Evolutionary conservation across 2,797 vertebrate genomes (phyloP).

Genomic region (Chelmon rostratus): DNA sequence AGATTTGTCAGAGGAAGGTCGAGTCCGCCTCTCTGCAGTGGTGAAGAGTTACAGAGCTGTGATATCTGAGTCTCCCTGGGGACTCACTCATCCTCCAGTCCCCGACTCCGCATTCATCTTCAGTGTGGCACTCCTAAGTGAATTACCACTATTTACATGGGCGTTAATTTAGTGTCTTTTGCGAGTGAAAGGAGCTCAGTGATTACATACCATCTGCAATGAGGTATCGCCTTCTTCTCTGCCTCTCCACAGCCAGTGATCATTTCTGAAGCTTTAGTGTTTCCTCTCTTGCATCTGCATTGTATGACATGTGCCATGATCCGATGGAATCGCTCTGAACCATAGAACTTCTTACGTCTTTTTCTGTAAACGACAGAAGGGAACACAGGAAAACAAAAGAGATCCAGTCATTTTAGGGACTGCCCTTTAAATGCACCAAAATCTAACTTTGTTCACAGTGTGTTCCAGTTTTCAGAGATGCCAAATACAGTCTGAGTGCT

Average conservation of each 20-base stretch:
- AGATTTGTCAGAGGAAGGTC: conserved; percentile 57
- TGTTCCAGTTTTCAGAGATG: conserved; percentile 5
- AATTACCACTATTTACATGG: conserved; percentile 59
- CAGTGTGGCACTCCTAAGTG: conserved; percentile 37
- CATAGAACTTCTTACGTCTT: too few species aligned
- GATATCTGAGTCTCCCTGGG: conserved; percentile 69
- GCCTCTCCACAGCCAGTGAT: background rate
- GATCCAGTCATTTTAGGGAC: background rate
- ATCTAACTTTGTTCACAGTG: background rate
- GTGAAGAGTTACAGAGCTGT: conserved; percentile 73
- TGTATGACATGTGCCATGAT: background rate
- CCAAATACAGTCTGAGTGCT: conserved; percentile 1
- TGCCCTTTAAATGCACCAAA: background rate
- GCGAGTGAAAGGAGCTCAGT: conserved; percentile 44
- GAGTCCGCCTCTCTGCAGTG: conserved; percentile 65
- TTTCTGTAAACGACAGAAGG: too few species aligned
- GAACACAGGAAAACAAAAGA: too few species aligned
- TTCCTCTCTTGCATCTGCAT: background rate
- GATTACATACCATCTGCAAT: conserved; percentile 23
- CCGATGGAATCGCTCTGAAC: background rate
- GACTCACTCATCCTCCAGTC: conserved; percentile 63
- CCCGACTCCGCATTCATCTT: conserved; percentile 53
- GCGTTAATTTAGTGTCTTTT: conserved; percentile 51
- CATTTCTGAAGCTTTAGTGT: conserved; percentile 3
- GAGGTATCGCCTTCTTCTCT: conserved; percentile 11